Conservation (phyloP, 1,140 invertebrate species). For the Ostrea edulis region DNA sequence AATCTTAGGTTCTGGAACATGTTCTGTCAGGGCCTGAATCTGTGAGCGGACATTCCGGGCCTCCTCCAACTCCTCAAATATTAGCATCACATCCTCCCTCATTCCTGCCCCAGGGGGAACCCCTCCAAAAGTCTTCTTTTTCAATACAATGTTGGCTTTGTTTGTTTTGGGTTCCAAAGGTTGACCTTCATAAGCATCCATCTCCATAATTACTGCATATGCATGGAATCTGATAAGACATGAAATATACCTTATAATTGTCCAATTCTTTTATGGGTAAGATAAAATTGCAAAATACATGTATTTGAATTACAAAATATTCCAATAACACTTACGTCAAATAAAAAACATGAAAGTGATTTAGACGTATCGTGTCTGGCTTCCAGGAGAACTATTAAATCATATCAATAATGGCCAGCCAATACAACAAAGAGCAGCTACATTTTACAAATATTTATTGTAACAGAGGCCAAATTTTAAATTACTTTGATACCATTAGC, state of each 20-base stretch:
- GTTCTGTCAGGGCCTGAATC: constrained; percentile 72
- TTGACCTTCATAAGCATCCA: constrained; percentile 75
- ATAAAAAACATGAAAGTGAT: no score
- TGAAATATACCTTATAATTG: background rate
- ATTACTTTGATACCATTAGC: no score
- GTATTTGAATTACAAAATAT: no score
- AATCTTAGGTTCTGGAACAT: constrained; percentile 70
- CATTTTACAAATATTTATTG: no score
- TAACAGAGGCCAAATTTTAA: no score
- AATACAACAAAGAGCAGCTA: no score
- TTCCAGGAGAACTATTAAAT: no score
- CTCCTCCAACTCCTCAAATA: constrained; percentile 79
- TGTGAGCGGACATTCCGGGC: constrained; percentile 75
- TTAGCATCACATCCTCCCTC: constrained; percentile 76
- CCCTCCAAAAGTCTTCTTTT: constrained; percentile 77
- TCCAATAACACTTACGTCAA: no score
- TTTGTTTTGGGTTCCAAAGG: constrained; percentile 69
- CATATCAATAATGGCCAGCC: no score
- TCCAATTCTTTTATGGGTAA: no score
- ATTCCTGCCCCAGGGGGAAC: constrained; percentile 77
- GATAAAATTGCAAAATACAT: no score
- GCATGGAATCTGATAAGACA: constrained; percentile 76
- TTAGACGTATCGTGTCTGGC: no score
- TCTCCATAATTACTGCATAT: constrained; percentile 78
- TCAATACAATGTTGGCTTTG: constrained; percentile 77